Conservation (phyloP, 2,113 vertebrate genomes). For the Mastomys coucha region DNA sequence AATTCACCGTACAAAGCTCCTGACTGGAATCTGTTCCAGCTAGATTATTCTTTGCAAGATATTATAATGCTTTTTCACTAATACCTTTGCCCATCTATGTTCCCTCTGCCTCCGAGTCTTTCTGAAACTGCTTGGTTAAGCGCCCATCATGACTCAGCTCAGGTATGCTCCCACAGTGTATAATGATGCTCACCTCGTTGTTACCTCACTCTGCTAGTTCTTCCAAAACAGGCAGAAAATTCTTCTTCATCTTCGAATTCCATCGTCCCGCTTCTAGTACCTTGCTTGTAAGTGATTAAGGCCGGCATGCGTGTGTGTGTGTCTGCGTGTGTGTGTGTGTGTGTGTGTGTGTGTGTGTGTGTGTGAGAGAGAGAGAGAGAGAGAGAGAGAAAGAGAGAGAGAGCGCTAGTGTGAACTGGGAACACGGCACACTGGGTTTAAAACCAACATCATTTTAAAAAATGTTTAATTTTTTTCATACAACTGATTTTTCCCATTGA, state of each 20-base stretch:
- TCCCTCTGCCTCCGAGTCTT: not conserved
- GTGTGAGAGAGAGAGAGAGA: too few species aligned
- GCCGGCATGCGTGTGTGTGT: too few species aligned
- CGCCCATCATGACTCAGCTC: not conserved
- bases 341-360: not conserved
- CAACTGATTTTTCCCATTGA: not conserved
- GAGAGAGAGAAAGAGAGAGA: too few species aligned
- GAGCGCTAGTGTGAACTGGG: not conserved
- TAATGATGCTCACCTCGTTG: not conserved
- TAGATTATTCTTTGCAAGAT: not conserved
- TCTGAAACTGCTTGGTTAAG: not conserved
- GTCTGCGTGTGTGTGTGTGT: not conserved
- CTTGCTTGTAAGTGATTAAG: not conserved
- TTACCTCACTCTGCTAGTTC: not conserved
- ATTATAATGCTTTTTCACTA: not conserved
- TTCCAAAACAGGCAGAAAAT: slow-evolving; percentile 3
- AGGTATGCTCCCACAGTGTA: not conserved
- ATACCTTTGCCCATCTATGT: not conserved
- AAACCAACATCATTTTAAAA: not conserved
- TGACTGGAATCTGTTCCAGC: not conserved
- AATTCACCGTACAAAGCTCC: not conserved
- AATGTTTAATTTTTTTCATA: not conserved
- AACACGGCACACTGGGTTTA: not conserved
- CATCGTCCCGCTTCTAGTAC: not conserved
- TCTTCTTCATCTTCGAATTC: not conserved